A percentile compares a stretch with the other conserved stretches of the same genome.
phyloP scores from a whole-genome alignment of 2,113 vertebrate genomes.

The Sander lucioperca region DNA sequence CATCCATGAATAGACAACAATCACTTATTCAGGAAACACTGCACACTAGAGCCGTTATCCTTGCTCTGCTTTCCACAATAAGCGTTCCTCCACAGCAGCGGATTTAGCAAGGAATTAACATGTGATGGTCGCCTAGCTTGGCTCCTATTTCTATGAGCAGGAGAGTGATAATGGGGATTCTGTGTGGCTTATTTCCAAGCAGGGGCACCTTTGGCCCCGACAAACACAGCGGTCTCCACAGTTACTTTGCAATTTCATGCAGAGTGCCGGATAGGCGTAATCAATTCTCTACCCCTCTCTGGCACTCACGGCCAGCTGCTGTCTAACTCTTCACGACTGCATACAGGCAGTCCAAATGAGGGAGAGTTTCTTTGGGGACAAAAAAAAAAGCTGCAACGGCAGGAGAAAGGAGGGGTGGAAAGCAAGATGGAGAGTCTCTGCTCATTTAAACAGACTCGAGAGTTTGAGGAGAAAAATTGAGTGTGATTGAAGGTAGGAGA shows the following conservation, averaged over 20 bases:
- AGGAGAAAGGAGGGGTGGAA: constrained; percentile 28
- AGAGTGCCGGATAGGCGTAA: constrained; percentile 61
- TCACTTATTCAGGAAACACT: constrained; percentile 20
- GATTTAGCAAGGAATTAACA: constrained; percentile 73
- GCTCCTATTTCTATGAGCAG: constrained; percentile 53
- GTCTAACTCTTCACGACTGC: constrained; percentile 50
- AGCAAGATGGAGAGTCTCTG: constrained; percentile 26
- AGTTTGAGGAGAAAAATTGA: constrained; percentile 28
- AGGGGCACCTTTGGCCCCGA: constrained; percentile 70
- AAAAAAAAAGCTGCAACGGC: constrained; percentile 35
- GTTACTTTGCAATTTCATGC: constrained; percentile 77
- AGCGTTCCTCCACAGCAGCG: constrained; percentile 65
- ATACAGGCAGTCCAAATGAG: constrained; percentile 62
- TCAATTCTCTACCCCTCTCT: constrained; percentile 67
- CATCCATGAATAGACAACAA: constrained; percentile 30
- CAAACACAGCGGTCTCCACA: constrained; percentile 73
- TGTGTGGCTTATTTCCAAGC: constrained; percentile 72
- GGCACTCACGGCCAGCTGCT: constrained; percentile 67
- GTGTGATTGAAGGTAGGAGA: constrained; percentile 35
- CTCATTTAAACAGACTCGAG: constrained; percentile 41
- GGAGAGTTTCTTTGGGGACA: constrained; percentile 60
- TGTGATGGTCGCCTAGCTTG: constrained; percentile 60
- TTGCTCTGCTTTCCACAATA: constrained; percentile 52
- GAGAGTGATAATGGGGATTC: constrained; percentile 71
- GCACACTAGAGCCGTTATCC: constrained; percentile 43